Evolutionary conservation across 2,113 vertebrate genomes (phyloP).

Genomic region (Arenaria interpres): DNA sequence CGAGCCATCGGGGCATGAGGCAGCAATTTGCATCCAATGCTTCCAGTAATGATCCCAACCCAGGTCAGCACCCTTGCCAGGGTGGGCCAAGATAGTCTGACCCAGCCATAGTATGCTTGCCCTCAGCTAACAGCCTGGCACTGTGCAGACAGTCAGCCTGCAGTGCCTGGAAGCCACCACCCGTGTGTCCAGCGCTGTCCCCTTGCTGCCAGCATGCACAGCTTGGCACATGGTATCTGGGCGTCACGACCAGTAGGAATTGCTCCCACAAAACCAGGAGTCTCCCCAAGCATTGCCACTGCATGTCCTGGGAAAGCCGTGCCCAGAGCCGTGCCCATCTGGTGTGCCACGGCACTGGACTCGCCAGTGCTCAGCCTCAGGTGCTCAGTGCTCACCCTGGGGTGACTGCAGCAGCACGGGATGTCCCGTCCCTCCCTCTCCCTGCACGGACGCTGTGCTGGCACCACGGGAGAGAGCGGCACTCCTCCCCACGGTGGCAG

Average conservation of each 20-base stretch:
- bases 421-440: neutral
- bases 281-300: neutral
- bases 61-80: neutral
- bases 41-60: neutral
- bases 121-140: neutral
- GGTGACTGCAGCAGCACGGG: neutral
- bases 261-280: neutral
- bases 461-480: neutral
- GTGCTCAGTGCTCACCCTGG: too few relatives aligned
- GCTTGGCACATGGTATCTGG: neutral
- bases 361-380: neutral
- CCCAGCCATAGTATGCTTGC: neutral
- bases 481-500: neutral
- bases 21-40: rapidly evolving
- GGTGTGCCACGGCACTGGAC: rapidly evolving
- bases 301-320: rapidly evolving
- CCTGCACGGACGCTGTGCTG: rapidly evolving
- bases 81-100: neutral
- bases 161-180: neutral
- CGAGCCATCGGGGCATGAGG: neutral
- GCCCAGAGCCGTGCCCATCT: rapidly evolving
- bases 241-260: rapidly evolving
- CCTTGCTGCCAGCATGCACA: neutral
- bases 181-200: neutral
- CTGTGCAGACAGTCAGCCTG: neutral